Evolutionary conservation across 2,888 invertebrate genomes (phyloP).

Genomic region (Cerastis rubricosa): DNA sequence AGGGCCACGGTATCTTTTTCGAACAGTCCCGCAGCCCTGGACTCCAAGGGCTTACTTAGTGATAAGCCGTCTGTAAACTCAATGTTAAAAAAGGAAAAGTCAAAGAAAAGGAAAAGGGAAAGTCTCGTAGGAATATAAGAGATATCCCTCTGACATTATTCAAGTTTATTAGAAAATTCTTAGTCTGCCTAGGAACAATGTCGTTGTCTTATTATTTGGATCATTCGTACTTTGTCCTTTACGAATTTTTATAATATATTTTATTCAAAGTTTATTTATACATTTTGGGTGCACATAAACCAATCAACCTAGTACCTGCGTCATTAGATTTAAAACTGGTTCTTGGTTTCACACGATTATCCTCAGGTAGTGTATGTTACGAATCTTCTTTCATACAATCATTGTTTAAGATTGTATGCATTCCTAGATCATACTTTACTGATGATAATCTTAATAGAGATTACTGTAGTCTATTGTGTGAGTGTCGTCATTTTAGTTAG

Average conservation of each 20-base stretch:
- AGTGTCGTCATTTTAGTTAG: constrained; percentile 53
- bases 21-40: too few relatives aligned
- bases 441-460: constrained; percentile 47
- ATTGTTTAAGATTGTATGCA: constrained; percentile 21
- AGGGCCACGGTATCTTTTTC: too few relatives aligned
- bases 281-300: not conserved
- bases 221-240: not conserved
- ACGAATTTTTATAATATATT: not conserved
- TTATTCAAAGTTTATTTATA: not conserved
- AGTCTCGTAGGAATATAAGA: not conserved
- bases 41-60: not conserved
- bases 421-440: constrained; percentile 37
- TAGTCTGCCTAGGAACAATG: not conserved
- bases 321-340: constrained; percentile 25
- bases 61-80: not conserved
- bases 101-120: too few relatives aligned
- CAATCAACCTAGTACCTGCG: not conserved
- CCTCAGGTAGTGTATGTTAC: constrained; percentile 9
- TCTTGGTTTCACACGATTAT: constrained; percentile 19
- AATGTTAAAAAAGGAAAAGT: too few relatives aligned
- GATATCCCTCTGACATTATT: not conserved
- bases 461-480: constrained; percentile 51
- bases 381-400: not conserved
- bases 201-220: not conserved
- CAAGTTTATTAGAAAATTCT: not conserved